These are phyloP conservation scores for Sinocyclocheilus maitianheensis DNA, from an alignment of 2,113 vertebrate species.

Conservation along the genomic window DNA sequence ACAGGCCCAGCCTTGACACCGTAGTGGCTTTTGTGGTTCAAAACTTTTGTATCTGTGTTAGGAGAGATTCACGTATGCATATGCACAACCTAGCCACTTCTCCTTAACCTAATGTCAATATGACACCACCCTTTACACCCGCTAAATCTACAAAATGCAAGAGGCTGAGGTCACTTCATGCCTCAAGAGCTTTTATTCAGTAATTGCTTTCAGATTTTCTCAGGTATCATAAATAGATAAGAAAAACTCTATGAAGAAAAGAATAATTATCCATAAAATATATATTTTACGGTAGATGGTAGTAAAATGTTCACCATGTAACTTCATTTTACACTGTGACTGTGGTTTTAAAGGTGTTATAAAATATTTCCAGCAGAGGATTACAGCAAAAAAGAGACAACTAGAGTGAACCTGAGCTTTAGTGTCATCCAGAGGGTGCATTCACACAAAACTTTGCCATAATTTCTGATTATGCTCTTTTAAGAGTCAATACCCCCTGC, in stretches of 20 bases:
- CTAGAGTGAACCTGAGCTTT: slow-evolving; percentile 1
- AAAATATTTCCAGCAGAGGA: slow-evolving; percentile 13
- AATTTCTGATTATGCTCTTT: slow-evolving; percentile 27
- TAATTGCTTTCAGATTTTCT: background rate
- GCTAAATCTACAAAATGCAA: background rate
- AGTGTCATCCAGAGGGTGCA: background rate
- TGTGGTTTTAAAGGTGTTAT: background rate
- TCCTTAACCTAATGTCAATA: slow-evolving; percentile 26
- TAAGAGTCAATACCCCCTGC: slow-evolving; percentile 40
- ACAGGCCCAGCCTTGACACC: slow-evolving; percentile 8
- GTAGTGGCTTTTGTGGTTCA: slow-evolving; percentile 22
- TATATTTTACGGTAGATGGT: background rate
- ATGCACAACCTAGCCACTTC: background rate
- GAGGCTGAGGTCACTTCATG: background rate
- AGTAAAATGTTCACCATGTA: background rate
- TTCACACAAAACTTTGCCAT: slow-evolving; percentile 31
- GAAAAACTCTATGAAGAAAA: slow-evolving; percentile 24
- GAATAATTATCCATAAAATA: background rate
- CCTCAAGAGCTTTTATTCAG: background rate
- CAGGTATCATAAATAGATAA: background rate
- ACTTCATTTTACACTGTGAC: background rate
- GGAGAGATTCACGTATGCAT: background rate
- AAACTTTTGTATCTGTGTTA: background rate
- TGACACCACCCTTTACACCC: slow-evolving; percentile 9
- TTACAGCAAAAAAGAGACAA: slow-evolving; percentile 17